phyloP scores from a whole-genome alignment of 2,113 vertebrate genomes.

The Hippolais icterina region DNA sequence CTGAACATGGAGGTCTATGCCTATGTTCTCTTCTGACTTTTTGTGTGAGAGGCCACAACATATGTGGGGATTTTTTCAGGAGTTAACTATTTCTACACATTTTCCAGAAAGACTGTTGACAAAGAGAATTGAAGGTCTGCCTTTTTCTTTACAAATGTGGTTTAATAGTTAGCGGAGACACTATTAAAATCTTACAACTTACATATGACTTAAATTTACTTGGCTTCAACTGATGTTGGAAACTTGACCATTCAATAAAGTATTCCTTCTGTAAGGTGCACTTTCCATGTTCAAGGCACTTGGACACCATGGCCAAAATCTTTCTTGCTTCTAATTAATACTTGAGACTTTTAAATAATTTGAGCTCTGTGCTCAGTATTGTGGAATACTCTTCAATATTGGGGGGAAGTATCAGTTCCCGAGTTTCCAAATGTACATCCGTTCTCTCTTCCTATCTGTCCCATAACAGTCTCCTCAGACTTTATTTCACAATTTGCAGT shows the following conservation, averaged over 20 bases:
- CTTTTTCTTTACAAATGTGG: background rate
- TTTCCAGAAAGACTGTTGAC: background rate
- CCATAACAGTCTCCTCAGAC: background rate
- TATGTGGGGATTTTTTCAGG: background rate
- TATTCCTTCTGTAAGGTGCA: background rate
- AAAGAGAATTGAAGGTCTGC: background rate
- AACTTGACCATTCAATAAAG: background rate
- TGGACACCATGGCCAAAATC: background rate
- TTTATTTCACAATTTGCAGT: background rate
- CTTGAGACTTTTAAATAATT: background rate
- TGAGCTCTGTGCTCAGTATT: background rate
- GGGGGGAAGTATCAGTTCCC: background rate
- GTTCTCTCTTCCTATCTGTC: background rate
- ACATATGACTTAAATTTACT: background rate
- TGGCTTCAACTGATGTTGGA: background rate
- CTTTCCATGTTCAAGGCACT: background rate
- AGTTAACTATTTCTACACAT: background rate
- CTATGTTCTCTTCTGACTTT: background rate
- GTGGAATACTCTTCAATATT: rapidly evolving
- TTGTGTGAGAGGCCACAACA: background rate
- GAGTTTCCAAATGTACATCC: background rate
- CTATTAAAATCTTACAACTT: background rate
- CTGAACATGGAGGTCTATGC: background rate
- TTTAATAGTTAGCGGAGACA: background rate
- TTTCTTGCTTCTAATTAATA: background rate